Conservation (phyloP, 2,888 invertebrate genomes). For the Phytoseiulus persimilis region DNA sequence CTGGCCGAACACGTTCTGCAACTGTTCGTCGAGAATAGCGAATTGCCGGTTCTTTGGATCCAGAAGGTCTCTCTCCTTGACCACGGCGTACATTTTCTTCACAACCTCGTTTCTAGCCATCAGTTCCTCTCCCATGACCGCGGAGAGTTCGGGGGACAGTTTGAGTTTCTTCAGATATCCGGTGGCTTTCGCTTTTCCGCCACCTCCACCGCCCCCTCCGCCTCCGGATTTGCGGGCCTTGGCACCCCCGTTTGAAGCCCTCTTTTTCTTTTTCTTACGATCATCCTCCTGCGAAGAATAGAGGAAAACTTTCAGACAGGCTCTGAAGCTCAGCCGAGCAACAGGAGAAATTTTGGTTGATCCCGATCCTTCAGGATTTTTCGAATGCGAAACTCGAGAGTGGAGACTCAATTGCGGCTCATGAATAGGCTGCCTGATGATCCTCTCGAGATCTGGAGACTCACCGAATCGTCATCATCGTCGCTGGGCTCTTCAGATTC, state of each 20-base stretch:
- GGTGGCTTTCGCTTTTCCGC: conserved; percentile 40
- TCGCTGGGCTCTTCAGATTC: conserved; percentile 36
- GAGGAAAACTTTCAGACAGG: not conserved
- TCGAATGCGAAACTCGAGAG: not conserved
- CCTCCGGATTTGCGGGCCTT: conserved; percentile 39
- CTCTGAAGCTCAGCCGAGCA: too few species aligned
- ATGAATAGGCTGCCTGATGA: not conserved
- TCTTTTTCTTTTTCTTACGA: conserved; percentile 39
- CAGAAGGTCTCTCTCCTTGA: conserved; percentile 76
- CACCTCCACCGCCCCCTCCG: not conserved
- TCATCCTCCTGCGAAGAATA: not conserved
- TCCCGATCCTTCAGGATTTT: too few species aligned
- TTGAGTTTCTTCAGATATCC: conserved; percentile 77
- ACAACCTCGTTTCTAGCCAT: conserved; percentile 83
- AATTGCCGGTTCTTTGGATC: conserved; percentile 91
- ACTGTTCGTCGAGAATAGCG: conserved; percentile 83
- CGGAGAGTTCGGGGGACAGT: conserved; percentile 73
- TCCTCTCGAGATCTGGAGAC: conserved; percentile 30
- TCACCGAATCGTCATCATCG: conserved; percentile 41
- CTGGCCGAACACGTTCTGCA: conserved; percentile 75
- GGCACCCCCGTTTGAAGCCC: conserved; percentile 14
- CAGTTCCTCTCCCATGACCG: conserved; percentile 69
- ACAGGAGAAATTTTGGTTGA: too few species aligned
- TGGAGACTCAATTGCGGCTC: too few species aligned
- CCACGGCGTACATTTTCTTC: conserved; percentile 78